A percentile compares a stretch with the other conserved stretches of the same genome.
These are phyloP conservation scores for Mixornis gularis DNA, from an alignment of 2,113 vertebrate genomes.

Conservation along the genomic window DNA sequence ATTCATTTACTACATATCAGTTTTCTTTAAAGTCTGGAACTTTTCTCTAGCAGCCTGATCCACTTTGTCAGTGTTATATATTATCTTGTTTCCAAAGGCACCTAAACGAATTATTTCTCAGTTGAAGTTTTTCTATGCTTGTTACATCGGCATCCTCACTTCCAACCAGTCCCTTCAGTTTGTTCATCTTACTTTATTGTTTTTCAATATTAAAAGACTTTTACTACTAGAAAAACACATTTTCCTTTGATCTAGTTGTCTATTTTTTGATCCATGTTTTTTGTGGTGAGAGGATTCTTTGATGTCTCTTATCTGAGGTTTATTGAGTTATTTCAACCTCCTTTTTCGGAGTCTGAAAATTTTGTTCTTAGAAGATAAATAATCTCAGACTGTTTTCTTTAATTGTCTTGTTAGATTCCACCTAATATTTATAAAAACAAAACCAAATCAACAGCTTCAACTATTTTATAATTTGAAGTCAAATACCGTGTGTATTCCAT, in stretches of 20 bases:
- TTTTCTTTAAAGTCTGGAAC: background rate
- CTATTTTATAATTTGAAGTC: background rate
- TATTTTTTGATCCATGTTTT: background rate
- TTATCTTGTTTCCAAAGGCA: background rate
- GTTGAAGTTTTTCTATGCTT: background rate
- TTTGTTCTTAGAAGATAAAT: background rate
- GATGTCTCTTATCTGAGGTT: background rate
- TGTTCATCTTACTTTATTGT: background rate
- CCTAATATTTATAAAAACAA: background rate
- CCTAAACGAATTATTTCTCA: fast-evolving
- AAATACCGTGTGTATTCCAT: fast-evolving
- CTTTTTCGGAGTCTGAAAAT: background rate
- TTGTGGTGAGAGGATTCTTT: background rate
- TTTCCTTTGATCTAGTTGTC: background rate
- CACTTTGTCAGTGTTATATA: background rate
- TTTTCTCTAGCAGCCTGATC: background rate
- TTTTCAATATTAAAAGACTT: background rate
- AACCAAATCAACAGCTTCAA: background rate
- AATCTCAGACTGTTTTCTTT: background rate
- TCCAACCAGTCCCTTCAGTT: background rate
- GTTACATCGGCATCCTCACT: background rate
- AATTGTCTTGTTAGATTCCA: background rate
- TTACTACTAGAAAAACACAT: background rate
- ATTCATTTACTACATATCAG: background rate
- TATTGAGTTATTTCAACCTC: background rate